Base-by-base conservation (phyloP, 2,113 vertebrate species). In the Scolopax mira region DNA sequence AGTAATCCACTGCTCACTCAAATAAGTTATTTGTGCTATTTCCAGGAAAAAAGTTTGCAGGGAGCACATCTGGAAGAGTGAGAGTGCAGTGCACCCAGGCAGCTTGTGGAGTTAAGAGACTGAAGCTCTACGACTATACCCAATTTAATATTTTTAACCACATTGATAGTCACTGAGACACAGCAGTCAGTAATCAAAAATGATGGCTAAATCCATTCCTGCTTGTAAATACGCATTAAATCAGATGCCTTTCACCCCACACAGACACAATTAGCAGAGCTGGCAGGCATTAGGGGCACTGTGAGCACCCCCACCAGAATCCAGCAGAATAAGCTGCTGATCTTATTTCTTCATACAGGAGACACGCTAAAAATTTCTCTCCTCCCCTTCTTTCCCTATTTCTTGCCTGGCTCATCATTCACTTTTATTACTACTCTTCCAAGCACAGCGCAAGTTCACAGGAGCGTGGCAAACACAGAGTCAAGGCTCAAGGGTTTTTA, bases 31-130 rank as follows among this genome's bases (percentile, higher is more conserved):
- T 35, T 84, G 64, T 67, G 37, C 44, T 93, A 95, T 82, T 95
- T 95, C 84, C 79, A 94, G 84, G 94, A 89, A 95, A 78, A 78
- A 86, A 31, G 17, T 77, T 19, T 73, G 55, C 84, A 89, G 62
- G 58, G 37, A 79, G 23, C 1, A 8, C 62, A 79, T 52, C 0
- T 90, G 82, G 71, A 80, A 89, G 44, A 75, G 37, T 9, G 44
- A 52, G 46, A 91, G 60, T 6, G 17, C 23, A 35, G 78, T 75
- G 71, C 2, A 31, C 11, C 30, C 57, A n/a, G 33, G 62, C 74
- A 91, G 84, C 19, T 71, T 79, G 75, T 27, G 30, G 18, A 79
- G 60, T 1, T 23, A 35, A 55, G 55, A 27, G 44, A 21, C 54
- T 71, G 73, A 57, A 19, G 33, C 42, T 52, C 83, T 27, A 7